Evolutionary conservation across 2,888 invertebrate species (phyloP).

Genomic region (Chrysolina haemoptera): DNA sequence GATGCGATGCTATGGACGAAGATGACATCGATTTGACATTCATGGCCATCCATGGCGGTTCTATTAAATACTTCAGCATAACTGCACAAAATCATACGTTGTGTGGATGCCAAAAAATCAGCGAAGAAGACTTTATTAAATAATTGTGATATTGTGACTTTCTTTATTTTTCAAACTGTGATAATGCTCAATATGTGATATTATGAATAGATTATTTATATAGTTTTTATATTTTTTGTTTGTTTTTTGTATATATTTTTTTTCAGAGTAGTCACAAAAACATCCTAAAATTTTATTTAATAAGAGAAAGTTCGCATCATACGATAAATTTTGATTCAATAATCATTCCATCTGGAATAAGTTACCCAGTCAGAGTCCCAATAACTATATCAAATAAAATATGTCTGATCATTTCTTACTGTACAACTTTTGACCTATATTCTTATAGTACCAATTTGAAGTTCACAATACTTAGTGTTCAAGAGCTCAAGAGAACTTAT

Average conservation of each 20-base stretch:
- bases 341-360: too few relatives aligned
- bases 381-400: too few relatives aligned
- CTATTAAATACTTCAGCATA: neutral
- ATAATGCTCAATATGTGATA: constrained; percentile 32
- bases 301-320: too few relatives aligned
- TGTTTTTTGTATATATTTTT: too few relatives aligned
- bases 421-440: too few relatives aligned
- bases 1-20: constrained; percentile 14
- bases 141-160: neutral
- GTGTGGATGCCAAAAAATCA: constrained; percentile 28
- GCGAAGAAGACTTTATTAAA: neutral
- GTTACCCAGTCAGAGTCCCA: too few relatives aligned
- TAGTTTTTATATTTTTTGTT: too few relatives aligned
- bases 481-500: too few relatives aligned
- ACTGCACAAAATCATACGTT: constrained; percentile 21
- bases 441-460: too few relatives aligned
- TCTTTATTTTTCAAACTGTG: constrained; percentile 10
- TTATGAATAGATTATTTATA: constrained; percentile 9
- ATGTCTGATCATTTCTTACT: neutral
- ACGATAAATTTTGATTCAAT: too few relatives aligned
- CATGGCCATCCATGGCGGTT: neutral
- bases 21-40: constrained; percentile 16
- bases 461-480: too few relatives aligned
- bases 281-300: neutral
- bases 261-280: too few relatives aligned